Evolutionary conservation across 2,113 vertebrate species (phyloP), one percentile per base, ranked within the genome.

Genomic region (Lepisosteus osseus): DNA sequence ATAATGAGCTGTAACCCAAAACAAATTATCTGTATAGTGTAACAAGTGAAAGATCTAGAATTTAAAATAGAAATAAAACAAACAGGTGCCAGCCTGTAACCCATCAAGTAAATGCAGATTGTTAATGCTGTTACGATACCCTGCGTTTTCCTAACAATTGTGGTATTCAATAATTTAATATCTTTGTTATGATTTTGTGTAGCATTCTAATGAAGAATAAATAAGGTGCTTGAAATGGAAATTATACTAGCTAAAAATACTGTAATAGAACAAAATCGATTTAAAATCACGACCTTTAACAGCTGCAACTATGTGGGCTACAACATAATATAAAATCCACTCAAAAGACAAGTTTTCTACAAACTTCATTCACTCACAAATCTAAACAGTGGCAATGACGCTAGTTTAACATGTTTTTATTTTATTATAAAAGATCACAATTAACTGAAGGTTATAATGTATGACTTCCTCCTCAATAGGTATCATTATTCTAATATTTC

Each of bases 401-500:
- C 14, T 59, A 59, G 13, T 59, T 13, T 13, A 59, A n/a, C 57
- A 15, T 59, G n/a, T 59, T 59, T 59, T 13, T n/a, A 11, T 59
- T 59, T 59, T 59, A n/a, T 59, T 59, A 13, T 59, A 59, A n/a
- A 59, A 15, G 13, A 59, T 59, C 57, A 59, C n/a, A 59, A 59
- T 59, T 59, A 59, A 59, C 57, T 13, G 11, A 15, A 13, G 29
- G 29, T 29, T 29, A 29, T 29, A n/a, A 59, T 59, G 14, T 6
- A n/a, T 59, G 57, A 59, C 57, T 59, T 59, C n/a, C n/a, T 59
- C 57, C 1, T 59, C 57, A 59, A 59, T 59, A 59, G 57, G n/a
- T 13, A 8, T 59, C 5, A 59, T 59, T 14, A 64, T 14, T 54
- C 6, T 43, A 54, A n/a, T 43, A 40, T 7, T 15, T 42, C 17